Evolutionary conservation across 2,113 vertebrate species (phyloP).

Genomic region (Oryctolagus cuniculus): mOryCun1.1 NC_091451.1:39652001-39652500

Average conservation of each 20-base stretch:
- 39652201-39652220: fast-evolving
- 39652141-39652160: background rate
- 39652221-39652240: too few relatives aligned
- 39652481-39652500: background rate
- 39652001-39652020: background rate
- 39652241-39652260: too few relatives aligned
- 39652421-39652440: background rate
- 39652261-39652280: too few relatives aligned
- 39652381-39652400: constrained; percentile 22
- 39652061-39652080: background rate
- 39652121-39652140: background rate
- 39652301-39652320: background rate
- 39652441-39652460: constrained; percentile 52
- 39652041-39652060: background rate
- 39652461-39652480: background rate
- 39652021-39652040: background rate
- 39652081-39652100: background rate
- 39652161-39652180: fast-evolving
- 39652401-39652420: background rate
- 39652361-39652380: background rate
- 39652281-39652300: background rate
- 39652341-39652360: background rate
- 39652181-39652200: background rate
- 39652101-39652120: background rate
- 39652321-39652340: background rate